Conservation (phyloP, 1,140 invertebrate genomes). For the Conopomorpha cramerella region DNA sequence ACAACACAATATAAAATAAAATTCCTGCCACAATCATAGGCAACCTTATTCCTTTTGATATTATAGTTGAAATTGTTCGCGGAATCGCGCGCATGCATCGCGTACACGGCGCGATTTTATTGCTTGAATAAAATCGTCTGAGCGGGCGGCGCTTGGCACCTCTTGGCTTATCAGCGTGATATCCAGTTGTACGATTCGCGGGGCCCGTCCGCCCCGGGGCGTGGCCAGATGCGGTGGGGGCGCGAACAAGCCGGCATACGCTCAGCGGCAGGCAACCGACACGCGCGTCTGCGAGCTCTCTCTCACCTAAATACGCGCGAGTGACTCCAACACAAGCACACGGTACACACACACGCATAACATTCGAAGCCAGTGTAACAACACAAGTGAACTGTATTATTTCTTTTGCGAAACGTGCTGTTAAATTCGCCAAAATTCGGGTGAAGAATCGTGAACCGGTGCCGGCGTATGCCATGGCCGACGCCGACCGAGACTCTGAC, state of each 20-base stretch:
- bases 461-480: slow-evolving; percentile 82
- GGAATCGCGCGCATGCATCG: too few relatives aligned
- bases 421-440: slow-evolving; percentile 82
- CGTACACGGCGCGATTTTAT: too few relatives aligned
- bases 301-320: too few relatives aligned
- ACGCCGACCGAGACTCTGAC: slow-evolving; percentile 80
- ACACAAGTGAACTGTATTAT: slow-evolving; percentile 14
- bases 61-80: too few relatives aligned
- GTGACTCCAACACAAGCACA: too few relatives aligned
- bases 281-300: slow-evolving; percentile 15
- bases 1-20: too few relatives aligned
- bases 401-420: slow-evolving; percentile 17
- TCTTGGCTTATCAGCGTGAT: slow-evolving; percentile 46
- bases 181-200: slow-evolving; percentile 48
- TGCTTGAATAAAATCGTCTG: slow-evolving; percentile 47
- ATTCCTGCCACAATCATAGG: too few relatives aligned
- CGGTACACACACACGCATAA: neutral
- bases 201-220: slow-evolving; percentile 41
- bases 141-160: slow-evolving; percentile 43
- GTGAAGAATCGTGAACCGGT: slow-evolving; percentile 87
- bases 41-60: too few relatives aligned
- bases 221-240: slow-evolving; percentile 33
- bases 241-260: slow-evolving; percentile 18
- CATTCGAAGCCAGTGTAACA: slow-evolving; percentile 16
- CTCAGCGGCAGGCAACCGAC: slow-evolving; percentile 22